Percentiles rank a stretch among this genome's conserved stretches.
Conservation (phyloP, 2,113 vertebrate genomes). For the Carassius gibelio region DNA sequence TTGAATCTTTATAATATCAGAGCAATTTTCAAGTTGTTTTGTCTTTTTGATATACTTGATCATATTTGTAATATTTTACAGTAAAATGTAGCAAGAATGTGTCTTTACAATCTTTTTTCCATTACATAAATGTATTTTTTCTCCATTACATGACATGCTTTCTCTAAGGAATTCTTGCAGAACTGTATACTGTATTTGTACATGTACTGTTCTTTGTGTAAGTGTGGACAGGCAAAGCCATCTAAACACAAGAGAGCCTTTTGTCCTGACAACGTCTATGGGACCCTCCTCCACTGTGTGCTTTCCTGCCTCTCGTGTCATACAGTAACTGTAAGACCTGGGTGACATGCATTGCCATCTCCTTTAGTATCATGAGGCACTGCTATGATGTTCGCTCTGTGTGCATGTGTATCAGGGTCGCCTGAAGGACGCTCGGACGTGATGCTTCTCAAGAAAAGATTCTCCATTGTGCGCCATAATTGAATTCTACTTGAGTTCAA, state of each 20-base stretch:
- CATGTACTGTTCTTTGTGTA: neutral
- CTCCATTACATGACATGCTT: neutral
- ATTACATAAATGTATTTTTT: neutral
- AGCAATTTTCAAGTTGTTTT: neutral
- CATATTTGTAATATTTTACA: neutral
- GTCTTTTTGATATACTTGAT: neutral
- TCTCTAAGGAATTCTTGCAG: neutral
- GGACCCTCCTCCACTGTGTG: neutral
- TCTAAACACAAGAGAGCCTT: constrained; percentile 2
- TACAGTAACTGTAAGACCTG: neutral
- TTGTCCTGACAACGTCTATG: neutral
- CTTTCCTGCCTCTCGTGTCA: neutral
- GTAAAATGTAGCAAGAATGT: neutral
- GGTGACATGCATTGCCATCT: constrained; percentile 37
- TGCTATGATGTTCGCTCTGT: constrained; percentile 28
- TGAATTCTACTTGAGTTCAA: constrained; percentile 41
- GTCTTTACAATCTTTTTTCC: neutral
- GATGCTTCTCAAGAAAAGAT: constrained; percentile 34
- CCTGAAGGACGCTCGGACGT: constrained; percentile 5
- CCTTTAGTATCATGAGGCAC: constrained; percentile 23
- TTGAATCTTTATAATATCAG: no score
- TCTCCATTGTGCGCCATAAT: constrained; percentile 51
- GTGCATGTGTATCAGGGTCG: neutral
- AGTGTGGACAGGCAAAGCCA: neutral
- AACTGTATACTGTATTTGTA: neutral